phyloP scores from a whole-genome alignment of 2,113 vertebrate genomes.

The Dasyprocta punctata region DNA sequence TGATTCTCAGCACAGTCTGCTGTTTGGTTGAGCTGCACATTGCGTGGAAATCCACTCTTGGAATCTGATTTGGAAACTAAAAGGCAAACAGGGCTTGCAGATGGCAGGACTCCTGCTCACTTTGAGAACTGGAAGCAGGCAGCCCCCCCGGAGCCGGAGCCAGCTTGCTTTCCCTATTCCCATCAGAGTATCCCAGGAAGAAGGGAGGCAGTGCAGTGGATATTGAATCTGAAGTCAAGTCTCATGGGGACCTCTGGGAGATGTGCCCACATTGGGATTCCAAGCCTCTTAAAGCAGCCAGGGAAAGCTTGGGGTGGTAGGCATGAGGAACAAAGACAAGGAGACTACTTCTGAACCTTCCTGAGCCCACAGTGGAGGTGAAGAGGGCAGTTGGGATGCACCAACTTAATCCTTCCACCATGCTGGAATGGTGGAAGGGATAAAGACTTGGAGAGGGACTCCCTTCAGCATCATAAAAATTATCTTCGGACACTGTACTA shows the following conservation, averaged over 20 bases:
- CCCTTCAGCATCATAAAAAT: background rate
- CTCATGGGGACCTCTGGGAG: background rate
- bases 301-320: background rate
- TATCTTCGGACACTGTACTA: background rate
- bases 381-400: background rate
- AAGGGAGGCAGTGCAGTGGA: background rate
- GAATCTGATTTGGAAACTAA: slow-evolving; percentile 28
- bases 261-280: too few species aligned
- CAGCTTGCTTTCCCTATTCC: background rate
- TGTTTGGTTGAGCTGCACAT: background rate
- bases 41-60: slow-evolving; percentile 20
- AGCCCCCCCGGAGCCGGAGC: background rate
- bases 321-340: background rate
- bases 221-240: background rate
- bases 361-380: accelerated
- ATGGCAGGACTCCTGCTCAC: slow-evolving; percentile 6
- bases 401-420: background rate
- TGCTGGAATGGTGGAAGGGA: background rate
- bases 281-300: background rate
- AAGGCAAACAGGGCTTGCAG: slow-evolving; percentile 50
- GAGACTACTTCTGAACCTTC: background rate
- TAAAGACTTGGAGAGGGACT: background rate
- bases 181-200: background rate
- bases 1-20: background rate
- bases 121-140: background rate